These are phyloP conservation scores for Pluvialis apricaria DNA, from an alignment of 2,113 vertebrate genomes.

Conservation along the genomic window DNA sequence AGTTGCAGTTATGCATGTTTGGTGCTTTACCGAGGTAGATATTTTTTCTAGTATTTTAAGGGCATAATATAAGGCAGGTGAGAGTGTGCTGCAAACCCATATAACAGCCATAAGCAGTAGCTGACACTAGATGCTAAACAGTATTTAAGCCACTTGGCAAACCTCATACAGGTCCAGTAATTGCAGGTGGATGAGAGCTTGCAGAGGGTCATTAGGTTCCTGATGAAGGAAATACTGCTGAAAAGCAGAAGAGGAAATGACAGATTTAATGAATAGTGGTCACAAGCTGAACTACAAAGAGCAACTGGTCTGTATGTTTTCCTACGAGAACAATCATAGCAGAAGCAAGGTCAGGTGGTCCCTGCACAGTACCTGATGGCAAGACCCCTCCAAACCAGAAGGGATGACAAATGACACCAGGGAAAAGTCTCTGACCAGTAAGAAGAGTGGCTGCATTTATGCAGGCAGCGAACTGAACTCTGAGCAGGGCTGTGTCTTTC, in stretches of 20 bases:
- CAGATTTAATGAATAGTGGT: constrained; percentile 32
- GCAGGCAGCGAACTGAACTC: not conserved
- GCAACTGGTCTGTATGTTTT: not conserved
- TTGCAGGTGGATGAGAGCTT: constrained; percentile 19
- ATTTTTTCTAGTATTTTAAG: not conserved
- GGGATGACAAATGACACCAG: not conserved
- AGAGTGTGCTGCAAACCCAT: not conserved
- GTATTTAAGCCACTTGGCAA: constrained; percentile 29
- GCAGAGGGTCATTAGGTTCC: constrained; percentile 29
- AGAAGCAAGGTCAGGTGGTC: not conserved
- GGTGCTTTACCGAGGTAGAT: not conserved
- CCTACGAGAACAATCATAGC: not conserved
- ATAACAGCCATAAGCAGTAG: not conserved
- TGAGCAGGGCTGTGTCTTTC: not conserved
- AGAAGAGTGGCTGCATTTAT: not conserved
- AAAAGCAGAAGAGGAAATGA: constrained; percentile 60
- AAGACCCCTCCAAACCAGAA: not conserved
- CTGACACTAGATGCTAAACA: not conserved
- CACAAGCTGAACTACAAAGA: constrained; percentile 22
- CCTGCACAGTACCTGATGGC: not conserved
- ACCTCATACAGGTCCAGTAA: not conserved
- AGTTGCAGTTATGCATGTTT: not conserved
- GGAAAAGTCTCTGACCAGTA: not conserved
- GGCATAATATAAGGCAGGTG: not conserved
- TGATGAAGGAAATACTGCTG: constrained; percentile 48